Base-by-base conservation (phyloP, 2,113 vertebrate genomes). In the Ceratotherium simum region DNA sequence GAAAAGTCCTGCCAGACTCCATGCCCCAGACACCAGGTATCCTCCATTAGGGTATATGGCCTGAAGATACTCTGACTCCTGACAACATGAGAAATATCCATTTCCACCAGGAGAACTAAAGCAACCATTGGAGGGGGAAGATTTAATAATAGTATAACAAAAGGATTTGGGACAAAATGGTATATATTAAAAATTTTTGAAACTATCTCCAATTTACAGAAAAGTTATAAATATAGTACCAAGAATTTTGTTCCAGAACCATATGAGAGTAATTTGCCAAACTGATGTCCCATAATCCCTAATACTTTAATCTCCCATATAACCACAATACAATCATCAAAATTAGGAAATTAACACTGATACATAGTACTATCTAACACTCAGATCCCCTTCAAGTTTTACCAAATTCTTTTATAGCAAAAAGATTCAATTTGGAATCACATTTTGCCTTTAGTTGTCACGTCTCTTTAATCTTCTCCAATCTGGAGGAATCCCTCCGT, bases 151-250 rank as follows among this genome's bases (percentile, higher is more conserved):
- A 67, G 31, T 92, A 78, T 92, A 81, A 91, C 92, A 86, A 90
- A 98, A 91, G 67, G 48, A 95, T 56, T 86, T 91, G 86, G 88
- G 70, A 95, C 90, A n/a, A 94, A 98, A 97, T 91, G 39, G 79
- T 42, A 64, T 21, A 25, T 6, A 42, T 21, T 88, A 29, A 46
- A 73, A 80, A 29, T 29, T 76, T 70, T 85, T 92, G 25, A 69
- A 95, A 93, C 83, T 33, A 65, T 65, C 23, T 86, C 8, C 64
- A 83, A 42, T 90, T 75, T 87, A 60, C 10, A 72, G 42, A 90
- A 73, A 86, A 56, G 42, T 87, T 90, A 33, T 48, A 95, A 72
- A 31, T 78, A 91, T 12, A 85, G 12, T 27, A 62, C 21, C n/a
- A 80, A 82, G 72, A 86, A 65, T 76, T 70, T 88, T 80, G 39